Base-by-base conservation (phyloP, 1,140 invertebrate genomes). In the Drosophila tsacasi region DNA sequence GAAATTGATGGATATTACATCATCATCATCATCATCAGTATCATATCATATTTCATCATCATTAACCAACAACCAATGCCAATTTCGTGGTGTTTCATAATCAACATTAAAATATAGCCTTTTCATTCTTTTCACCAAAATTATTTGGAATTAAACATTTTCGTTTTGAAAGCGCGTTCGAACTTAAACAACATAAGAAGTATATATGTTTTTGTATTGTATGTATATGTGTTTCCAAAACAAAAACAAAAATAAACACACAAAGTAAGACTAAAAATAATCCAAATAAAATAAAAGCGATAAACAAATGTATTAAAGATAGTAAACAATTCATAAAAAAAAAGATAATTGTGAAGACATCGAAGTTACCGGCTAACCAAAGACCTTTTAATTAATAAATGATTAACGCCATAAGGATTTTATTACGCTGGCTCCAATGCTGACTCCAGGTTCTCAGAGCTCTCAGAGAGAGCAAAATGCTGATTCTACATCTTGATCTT, bases 41-140 rank as follows among this genome's bases (percentile, higher is more conserved):
- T 64, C 50, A 32, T 64, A 25, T 44, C 50, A 32, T 64, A 32
- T 30, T 55, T 68, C 12, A 73, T 73, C 44, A 72, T 72, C 52
- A 59, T 71, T 71, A 82, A 72, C 71, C 58, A 79, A 75, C 40
- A 82, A 85, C 76, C 83, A 86, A 85, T 87, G 83, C 83, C 83
- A 86, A 86, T 86, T 83, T 85, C 76, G 79, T 83, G 75, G 58
- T 86, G 77, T 74, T 85, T 85, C 46, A 78, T 40, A 27, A 46
- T 42, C 47, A 49, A 61, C 35, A 55, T 79, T 49, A 64, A 59
- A 50, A 60, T 63, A 78, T 58, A 42, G 9, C 9, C 68, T 52
- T 37, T 59, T 54, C 47, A 42, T 30, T 59, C 12, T 39, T 21
- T 32, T 50, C 64, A 72, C 65, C 68, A 58, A 72, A 68, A 69